phyloP scores from a whole-genome alignment of 1,140 invertebrate genomes.

The Temnothorax longispinosus region DNA sequence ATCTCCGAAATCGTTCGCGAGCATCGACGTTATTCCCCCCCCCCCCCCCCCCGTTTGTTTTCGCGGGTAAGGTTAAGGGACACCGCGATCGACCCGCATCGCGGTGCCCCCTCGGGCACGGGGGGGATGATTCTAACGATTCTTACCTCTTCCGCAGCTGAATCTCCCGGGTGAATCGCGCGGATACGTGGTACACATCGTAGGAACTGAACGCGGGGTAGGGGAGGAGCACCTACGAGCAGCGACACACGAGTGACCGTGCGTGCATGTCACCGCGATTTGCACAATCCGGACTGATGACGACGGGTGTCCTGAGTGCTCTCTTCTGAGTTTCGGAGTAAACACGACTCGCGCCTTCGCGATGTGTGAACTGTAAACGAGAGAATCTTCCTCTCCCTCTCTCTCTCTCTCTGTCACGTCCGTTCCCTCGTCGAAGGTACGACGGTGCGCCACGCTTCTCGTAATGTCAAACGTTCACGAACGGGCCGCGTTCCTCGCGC shows the following conservation, averaged over 20 bases:
- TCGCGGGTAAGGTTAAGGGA: slow-evolving; percentile 1
- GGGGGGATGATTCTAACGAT: not conserved
- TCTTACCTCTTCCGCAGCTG: slow-evolving; percentile 80
- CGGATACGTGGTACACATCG: slow-evolving; percentile 82
- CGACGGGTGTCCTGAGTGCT: not conserved
- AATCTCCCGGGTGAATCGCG: slow-evolving; percentile 78
- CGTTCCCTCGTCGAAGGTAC: too few relatives aligned
- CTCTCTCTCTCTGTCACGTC: too few relatives aligned
- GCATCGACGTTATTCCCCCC: too few relatives aligned
- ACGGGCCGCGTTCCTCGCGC: slow-evolving; percentile 27
- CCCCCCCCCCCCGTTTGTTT: too few relatives aligned
- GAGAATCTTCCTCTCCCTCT: too few relatives aligned
- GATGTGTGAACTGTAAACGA: too few relatives aligned
- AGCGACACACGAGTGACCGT: slow-evolving; percentile 76
- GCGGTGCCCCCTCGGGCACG: not conserved
- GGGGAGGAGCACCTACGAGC: slow-evolving; percentile 72
- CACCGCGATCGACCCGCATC: not conserved
- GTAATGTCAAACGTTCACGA: too few relatives aligned
- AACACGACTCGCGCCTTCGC: too few relatives aligned
- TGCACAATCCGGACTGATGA: slow-evolving; percentile 9
- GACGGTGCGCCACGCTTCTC: too few relatives aligned
- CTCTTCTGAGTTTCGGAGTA: too few relatives aligned
- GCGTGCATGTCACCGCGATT: slow-evolving; percentile 79
- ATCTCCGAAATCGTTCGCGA: not conserved
- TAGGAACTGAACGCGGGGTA: slow-evolving; percentile 77